phyloP scores from a whole-genome alignment of 2,797 vertebrate genomes.

The Iguana delicatissima region DNA sequence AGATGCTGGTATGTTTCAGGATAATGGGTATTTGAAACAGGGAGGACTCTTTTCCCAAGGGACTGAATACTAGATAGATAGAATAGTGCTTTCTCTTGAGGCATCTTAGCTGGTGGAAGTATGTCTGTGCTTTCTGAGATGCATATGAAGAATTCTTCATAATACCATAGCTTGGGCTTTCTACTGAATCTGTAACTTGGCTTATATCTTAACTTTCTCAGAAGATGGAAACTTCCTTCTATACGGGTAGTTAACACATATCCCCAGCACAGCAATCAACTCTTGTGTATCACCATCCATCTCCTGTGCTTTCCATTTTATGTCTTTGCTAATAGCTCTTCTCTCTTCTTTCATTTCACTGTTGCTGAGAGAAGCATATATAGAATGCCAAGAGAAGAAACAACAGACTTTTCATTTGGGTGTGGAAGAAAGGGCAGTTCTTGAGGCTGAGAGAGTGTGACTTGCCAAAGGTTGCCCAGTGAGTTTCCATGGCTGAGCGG shows the following conservation, averaged over 20 bases:
- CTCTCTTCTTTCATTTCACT: not conserved
- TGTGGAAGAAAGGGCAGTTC: not conserved
- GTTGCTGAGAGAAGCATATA: not conserved
- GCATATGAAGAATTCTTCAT: not conserved
- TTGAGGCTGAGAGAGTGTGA: no score
- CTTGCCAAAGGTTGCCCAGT: no score
- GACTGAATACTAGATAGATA: not conserved
- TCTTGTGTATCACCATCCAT: not conserved
- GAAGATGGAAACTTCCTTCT: not conserved
- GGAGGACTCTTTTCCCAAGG: not conserved
- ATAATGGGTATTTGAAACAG: not conserved
- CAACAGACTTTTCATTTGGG: not conserved
- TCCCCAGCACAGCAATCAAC: not conserved
- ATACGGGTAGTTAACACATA: not conserved
- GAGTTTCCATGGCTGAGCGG: no score
- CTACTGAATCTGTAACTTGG: not conserved
- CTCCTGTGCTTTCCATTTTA: not conserved
- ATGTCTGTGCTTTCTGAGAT: not conserved
- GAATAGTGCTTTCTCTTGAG: not conserved
- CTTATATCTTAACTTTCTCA: not conserved
- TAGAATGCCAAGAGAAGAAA: not conserved
- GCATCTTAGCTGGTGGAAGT: not conserved
- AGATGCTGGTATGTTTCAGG: not conserved
- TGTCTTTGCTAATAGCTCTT: not conserved
- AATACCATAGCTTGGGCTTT: not conserved